Base-by-base conservation (phyloP, 1,140 invertebrate genomes). In the Drosophila ambigua region DNA sequence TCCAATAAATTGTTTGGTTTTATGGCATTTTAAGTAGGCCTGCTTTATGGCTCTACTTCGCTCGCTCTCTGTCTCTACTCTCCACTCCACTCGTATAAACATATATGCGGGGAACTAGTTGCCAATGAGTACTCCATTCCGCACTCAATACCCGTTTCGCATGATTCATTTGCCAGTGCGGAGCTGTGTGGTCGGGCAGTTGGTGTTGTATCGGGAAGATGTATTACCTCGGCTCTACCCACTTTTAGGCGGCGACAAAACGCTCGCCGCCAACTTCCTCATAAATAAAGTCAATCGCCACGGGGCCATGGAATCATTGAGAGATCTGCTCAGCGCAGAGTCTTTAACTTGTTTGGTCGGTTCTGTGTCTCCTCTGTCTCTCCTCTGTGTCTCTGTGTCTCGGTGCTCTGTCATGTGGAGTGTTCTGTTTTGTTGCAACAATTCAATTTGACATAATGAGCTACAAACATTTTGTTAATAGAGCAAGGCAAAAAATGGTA, bases 381-480 rank as follows among this genome's bases (percentile, higher is more conserved):
- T 64, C n/a, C n/a, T 85, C 72, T 55, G 16, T 16, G 0, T 16
- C 16, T 16, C 16, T 16, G 39, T 43, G 31, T 16, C 20, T 20
- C 20, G 0, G 16, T 16, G 16, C 8, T 35, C 9, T 35, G 31
- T 67, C 60, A 16, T 13, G 23, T 64, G 16, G 24, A 35, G 11
- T 43, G 24, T 44, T 57, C 54, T 44, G 16, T 35, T 50, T 24
- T 39, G 52, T 23, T 6, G 63, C 81, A 83, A 90, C 87, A 87
- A 87, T 87, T 87, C 79, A 90, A 90, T 90, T 90, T 90, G 87
- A 87, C 87, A 90, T 90, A 90, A 90, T 90, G 87, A 90, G 87
- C 72, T 62, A 87, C 79, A 90, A 4, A 24, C 23, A 24, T 24
- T 90, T 90, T 82, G 82, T 79, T 79, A 31, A 69, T 57, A 65